Evolutionary conservation across 2,888 invertebrate genomes (phyloP).

Genomic region (Philaethria dido): DNA sequence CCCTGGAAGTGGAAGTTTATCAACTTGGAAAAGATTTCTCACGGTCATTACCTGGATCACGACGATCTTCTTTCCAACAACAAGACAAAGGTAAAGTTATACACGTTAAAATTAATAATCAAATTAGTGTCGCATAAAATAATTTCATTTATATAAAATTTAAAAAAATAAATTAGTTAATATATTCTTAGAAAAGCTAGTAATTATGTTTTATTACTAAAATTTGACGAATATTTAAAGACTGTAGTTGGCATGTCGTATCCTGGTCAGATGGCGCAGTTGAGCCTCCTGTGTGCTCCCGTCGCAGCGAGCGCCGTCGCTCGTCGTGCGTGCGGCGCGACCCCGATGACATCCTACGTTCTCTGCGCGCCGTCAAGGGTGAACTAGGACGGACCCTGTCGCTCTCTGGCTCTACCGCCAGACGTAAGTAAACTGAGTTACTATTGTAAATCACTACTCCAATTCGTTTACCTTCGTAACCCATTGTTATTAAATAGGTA

Average conservation of each 20-base stretch:
- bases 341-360: conserved; percentile 92
- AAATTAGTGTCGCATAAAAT: too few species aligned
- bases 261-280: conserved; percentile 54
- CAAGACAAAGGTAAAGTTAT: conserved; percentile 82
- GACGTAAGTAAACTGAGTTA: conserved; percentile 86
- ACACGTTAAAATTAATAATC: not conserved
- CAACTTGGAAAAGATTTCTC: conserved; percentile 94
- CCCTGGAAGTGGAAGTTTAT: conserved; percentile 92
- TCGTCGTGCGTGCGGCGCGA: conserved; percentile 92
- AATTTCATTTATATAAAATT: too few species aligned
- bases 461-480: not conserved
- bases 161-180: not conserved
- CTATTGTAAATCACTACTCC: conserved; percentile 6
- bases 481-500: not conserved
- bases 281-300: conserved; percentile 65
- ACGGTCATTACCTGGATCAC: conserved; percentile 92
- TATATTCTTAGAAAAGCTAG: not conserved
- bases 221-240: not conserved
- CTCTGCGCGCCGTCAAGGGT: conserved; percentile 91
- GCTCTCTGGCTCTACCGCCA: conserved; percentile 87
- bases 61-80: conserved; percentile 92
- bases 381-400: conserved; percentile 93
- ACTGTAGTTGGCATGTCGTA: not conserved
- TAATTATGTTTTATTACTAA: not conserved
- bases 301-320: conserved; percentile 87